Percentiles rank a stretch among this genome's conserved stretches.
These are phyloP conservation scores for Sphyrna mokarran DNA, from an alignment of 2,113 vertebrate genomes.

Conservation along the genomic window DNA sequence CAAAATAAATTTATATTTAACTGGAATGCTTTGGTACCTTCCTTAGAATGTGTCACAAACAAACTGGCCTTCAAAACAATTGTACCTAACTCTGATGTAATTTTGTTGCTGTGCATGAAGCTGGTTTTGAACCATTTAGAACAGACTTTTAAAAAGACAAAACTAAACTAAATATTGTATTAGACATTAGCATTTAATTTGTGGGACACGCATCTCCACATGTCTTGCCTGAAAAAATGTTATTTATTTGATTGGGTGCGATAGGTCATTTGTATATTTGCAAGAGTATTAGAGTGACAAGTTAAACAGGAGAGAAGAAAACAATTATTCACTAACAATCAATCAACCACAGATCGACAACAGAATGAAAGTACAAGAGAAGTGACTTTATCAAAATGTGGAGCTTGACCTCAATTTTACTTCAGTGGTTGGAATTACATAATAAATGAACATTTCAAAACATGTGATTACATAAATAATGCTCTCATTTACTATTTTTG, in stretches of 20 bases:
- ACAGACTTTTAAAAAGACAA: neutral
- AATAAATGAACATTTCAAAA: constrained; percentile 18
- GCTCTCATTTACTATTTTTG: neutral
- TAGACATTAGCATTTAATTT: neutral
- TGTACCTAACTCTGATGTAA: neutral
- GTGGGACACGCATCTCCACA: neutral
- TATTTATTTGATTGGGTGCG: neutral
- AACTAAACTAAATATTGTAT: neutral
- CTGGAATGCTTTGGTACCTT: neutral
- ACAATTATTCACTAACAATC: constrained; percentile 1
- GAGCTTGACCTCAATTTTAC: constrained; percentile 27
- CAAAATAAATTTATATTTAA: neutral
- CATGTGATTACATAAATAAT: constrained; percentile 25
- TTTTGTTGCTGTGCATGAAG: neutral
- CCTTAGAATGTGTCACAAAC: neutral
- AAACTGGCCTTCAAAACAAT: neutral
- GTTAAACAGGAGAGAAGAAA: neutral
- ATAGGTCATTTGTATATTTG: neutral
- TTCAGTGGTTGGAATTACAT: neutral
- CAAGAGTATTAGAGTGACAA: neutral
- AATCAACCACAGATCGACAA: neutral
- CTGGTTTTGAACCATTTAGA: neutral
- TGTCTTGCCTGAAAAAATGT: neutral
- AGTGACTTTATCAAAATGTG: constrained; percentile 19
- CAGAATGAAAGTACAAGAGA: neutral